Base-by-base conservation (phyloP, 2,797 vertebrate species). In the Pachyuromys duprasi region DNA sequence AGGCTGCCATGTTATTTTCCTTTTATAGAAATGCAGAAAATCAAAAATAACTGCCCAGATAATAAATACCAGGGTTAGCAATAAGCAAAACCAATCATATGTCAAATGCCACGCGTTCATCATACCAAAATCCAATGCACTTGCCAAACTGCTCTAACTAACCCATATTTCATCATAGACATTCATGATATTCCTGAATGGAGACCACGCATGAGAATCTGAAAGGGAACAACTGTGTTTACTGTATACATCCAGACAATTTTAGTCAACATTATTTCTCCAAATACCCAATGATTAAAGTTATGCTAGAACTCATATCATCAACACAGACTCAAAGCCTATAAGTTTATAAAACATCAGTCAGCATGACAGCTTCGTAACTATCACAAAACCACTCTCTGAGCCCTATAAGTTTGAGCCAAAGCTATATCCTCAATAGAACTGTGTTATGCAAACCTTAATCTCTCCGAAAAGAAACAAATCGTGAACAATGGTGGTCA, bases 21-120 rank as follows among this genome's bases (percentile, higher is more conserved):
- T 74, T 93, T 93, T 81, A 42, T 4, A 84, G 17, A 42, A 36
- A 62, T 91, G 78, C 91, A 81, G 82, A 93, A 93, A 86, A 93
- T 31, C 67, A 76, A 76, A 91, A 69, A n/a, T 13, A 89, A 55
- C 28, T 89, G 18, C 26, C 28, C 86, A 42, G 17, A 75, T 81
- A 84, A 39, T 78, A 75, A 84, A 60, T 28, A 78, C 3, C 22
- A 93, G 69, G 39, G 31, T 57, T 36, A 62, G 70, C 24, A 93
- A 63, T 93, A 86, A 75, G 60, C 33, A 67, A 14, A 69, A 20
- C 36, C 39, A 67, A 86, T 90, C 33, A 45, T 20, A 53, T 93
- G 39, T 2, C 49, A 89, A 86, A 91, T 81, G 36, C 7, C 60
- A 8, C 55, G 53, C 0, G 91, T 93, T 89, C 22, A 57, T 80